Evolutionary conservation across 2,113 vertebrate species (phyloP).

Genomic region (Tenrec ecaudatus): DNA sequence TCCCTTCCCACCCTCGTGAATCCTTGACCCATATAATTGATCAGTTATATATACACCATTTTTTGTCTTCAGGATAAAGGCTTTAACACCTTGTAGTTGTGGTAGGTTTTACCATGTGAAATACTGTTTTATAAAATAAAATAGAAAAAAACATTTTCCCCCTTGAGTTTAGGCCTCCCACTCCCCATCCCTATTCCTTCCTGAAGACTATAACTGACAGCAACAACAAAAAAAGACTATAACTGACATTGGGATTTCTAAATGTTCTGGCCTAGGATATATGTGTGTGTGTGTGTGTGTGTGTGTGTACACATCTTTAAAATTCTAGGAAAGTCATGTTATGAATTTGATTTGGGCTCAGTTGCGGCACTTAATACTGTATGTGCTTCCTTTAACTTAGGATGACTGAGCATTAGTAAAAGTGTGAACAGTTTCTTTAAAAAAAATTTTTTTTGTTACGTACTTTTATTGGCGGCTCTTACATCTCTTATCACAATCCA

Average conservation of each 20-base stretch:
- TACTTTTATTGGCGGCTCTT: no score
- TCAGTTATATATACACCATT: neutral
- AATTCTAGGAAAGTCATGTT: neutral
- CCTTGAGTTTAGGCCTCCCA: neutral
- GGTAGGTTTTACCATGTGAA: slow-evolving; percentile 14
- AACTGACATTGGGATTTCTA: slow-evolving; percentile 36
- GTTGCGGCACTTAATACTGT: neutral
- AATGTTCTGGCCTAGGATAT: neutral
- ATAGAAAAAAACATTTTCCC: neutral
- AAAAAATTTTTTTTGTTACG: no score
- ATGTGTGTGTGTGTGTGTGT: neutral
- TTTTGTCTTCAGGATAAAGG: slow-evolving; percentile 25
- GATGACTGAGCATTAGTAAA: neutral
- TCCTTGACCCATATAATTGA: no score
- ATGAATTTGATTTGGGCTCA: slow-evolving; percentile 25
- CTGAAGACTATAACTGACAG: slow-evolving; percentile 7
- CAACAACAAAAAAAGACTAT: neutral
- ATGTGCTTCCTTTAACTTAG: neutral
- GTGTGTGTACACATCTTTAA: slow-evolving; percentile 36
- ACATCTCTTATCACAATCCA: no score
- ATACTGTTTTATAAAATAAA: slow-evolving; percentile 44
- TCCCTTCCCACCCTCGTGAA: no score
- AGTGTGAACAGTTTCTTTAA: neutral
- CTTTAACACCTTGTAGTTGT: slow-evolving; percentile 37
- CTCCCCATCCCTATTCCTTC: neutral